Percentiles rank a stretch among this genome's conserved stretches.
These are phyloP conservation scores for Serinus canaria DNA, from an alignment of 2,113 vertebrate species.

Conservation along the genomic window DNA sequence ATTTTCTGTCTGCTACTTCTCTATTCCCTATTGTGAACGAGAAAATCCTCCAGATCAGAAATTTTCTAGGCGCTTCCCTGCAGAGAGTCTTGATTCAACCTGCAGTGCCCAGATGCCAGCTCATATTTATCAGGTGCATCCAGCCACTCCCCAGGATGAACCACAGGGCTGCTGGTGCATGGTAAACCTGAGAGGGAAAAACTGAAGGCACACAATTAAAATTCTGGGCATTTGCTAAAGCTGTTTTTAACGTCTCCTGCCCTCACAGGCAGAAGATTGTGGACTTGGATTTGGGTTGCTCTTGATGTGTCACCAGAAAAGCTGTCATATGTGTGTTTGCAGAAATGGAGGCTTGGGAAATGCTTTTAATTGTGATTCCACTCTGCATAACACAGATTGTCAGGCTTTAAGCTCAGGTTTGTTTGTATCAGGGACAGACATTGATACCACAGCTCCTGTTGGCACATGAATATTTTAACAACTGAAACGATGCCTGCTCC, in stretches of 20 bases:
- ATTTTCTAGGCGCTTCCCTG: background rate
- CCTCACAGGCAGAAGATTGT: background rate
- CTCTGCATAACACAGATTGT: slow-evolving; percentile 32
- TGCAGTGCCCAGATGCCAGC: slow-evolving; percentile 39
- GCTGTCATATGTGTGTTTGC: background rate
- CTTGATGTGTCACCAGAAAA: background rate
- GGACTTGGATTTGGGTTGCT: slow-evolving; percentile 2
- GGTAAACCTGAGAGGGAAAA: background rate
- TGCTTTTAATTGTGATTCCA: background rate
- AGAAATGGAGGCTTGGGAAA: background rate
- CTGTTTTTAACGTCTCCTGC: background rate
- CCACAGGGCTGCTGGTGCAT: background rate
- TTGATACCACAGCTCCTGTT: slow-evolving; percentile 20
- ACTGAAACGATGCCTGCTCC: slow-evolving; percentile 31
- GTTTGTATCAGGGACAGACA: slow-evolving; percentile 38
- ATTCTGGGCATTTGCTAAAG: background rate
- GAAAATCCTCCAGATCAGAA: slow-evolving; percentile 26
- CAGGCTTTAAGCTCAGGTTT: slow-evolving; percentile 42
- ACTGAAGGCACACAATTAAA: background rate
- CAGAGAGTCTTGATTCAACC: slow-evolving; percentile 30
- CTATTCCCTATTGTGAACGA: background rate
- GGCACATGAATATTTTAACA: slow-evolving; percentile 55
- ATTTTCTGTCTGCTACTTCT: background rate
- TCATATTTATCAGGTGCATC: slow-evolving; percentile 33
- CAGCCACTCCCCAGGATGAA: background rate